These are phyloP conservation scores for Dinoponera quadriceps DNA, from an alignment of 1,140 invertebrate species.

Conservation along the genomic window DNA sequence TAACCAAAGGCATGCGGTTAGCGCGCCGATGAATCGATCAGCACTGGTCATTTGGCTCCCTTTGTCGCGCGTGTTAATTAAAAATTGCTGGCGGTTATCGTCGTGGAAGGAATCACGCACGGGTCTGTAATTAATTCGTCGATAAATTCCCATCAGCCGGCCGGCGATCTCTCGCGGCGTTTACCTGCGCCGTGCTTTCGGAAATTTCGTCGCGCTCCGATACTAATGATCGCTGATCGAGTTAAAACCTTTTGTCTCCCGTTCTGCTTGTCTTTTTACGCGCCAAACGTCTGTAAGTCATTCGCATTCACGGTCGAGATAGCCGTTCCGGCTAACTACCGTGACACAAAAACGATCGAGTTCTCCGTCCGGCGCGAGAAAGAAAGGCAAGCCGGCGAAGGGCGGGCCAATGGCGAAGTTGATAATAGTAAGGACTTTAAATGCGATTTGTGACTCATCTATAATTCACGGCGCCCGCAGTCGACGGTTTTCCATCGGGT, in stretches of 20 bases:
- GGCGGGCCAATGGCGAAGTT: slow-evolving; percentile 21
- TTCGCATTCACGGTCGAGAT: background rate
- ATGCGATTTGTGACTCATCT: slow-evolving; percentile 48
- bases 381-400: no score
- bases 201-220: slow-evolving; percentile 58
- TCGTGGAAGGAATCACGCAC: slow-evolving; percentile 70
- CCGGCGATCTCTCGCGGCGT: slow-evolving; percentile 54
- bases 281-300: background rate
- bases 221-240: slow-evolving; percentile 10
- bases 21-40: slow-evolving; percentile 66
- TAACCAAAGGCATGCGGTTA: slow-evolving; percentile 69
- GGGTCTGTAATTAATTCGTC: slow-evolving; percentile 76
- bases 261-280: background rate
- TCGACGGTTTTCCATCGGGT: slow-evolving; percentile 46
- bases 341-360: background rate
- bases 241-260: background rate
- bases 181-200: slow-evolving; percentile 25
- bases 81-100: slow-evolving; percentile 79
- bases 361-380: background rate
- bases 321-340: slow-evolving; percentile 2
- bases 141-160: slow-evolving; percentile 71
- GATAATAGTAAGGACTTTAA: slow-evolving; percentile 46
- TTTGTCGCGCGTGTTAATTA: slow-evolving; percentile 78
- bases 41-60: slow-evolving; percentile 71
- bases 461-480: slow-evolving; percentile 52